A percentile compares a stretch with the other conserved stretches of the same genome.
These are phyloP conservation scores for Xylota segnis DNA, from an alignment of 2,888 invertebrate genomes.

Conservation along the genomic window DNA sequence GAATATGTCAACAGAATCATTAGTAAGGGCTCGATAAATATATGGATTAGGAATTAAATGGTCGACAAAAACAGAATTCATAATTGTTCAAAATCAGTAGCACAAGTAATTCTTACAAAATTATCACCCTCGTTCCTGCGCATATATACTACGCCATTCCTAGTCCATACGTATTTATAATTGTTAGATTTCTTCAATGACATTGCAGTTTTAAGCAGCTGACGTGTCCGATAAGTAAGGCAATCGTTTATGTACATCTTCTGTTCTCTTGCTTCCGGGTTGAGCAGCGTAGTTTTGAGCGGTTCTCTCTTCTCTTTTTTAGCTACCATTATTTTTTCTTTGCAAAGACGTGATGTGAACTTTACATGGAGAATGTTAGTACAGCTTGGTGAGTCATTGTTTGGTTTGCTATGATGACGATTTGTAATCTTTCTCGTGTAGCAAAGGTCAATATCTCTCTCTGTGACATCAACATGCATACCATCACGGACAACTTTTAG, in stretches of 20 bases:
- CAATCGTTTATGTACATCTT: slow-evolving; percentile 25
- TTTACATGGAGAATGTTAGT: slow-evolving; percentile 32
- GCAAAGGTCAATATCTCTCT: slow-evolving; percentile 40
- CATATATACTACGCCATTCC: slow-evolving; percentile 37
- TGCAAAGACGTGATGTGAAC: slow-evolving; percentile 31
- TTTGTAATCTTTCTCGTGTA: slow-evolving; percentile 29
- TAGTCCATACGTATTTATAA: slow-evolving; percentile 38
- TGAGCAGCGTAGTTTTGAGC: slow-evolving; percentile 20
- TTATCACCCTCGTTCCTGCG: slow-evolving; percentile 34
- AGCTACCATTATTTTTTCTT: slow-evolving; percentile 40
- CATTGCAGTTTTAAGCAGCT: background rate
- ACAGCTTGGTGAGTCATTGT: slow-evolving; percentile 6
- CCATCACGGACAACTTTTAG: slow-evolving; percentile 42
- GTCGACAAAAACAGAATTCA: too few species aligned
- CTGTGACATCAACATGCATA: slow-evolving; percentile 32
- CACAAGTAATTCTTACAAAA: background rate
- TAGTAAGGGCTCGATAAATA: too few species aligned
- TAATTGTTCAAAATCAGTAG: too few species aligned
- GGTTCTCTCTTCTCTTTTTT: slow-evolving; percentile 21
- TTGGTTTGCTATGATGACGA: slow-evolving; percentile 11
- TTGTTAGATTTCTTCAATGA: slow-evolving; percentile 16
- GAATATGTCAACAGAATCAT: too few species aligned
- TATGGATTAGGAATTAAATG: too few species aligned
- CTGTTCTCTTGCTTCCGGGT: slow-evolving; percentile 18
- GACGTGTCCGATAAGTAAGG: slow-evolving; percentile 17